These are phyloP conservation scores for Strongylocentrotus purpuratus DNA, from an alignment of 35 echinoderm and acorn worm species.

Conservation along the genomic window DNA sequence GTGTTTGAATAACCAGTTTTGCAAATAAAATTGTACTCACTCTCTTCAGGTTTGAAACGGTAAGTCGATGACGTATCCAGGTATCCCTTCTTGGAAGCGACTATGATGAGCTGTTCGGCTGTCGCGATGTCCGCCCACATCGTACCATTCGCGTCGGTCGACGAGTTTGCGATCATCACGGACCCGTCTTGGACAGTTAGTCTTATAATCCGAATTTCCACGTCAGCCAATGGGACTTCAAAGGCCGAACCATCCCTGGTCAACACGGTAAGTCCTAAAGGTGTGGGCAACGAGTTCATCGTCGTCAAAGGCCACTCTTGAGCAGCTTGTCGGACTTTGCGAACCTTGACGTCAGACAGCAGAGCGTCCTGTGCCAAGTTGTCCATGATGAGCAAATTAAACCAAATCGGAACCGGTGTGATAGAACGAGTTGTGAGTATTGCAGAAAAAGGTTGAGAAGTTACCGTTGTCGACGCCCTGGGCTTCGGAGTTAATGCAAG, in stretches of 20 bases:
- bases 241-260: background rate
- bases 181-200: background rate
- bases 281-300: background rate
- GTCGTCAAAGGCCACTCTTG: conserved; percentile 32
- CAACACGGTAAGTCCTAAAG: background rate
- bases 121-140: conserved; percentile 47
- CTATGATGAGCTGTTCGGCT: conserved; percentile 60
- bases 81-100: conserved; percentile 55
- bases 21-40: conserved; percentile 50
- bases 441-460: no score
- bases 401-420: conserved; percentile 35
- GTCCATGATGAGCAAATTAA: conserved; percentile 28
- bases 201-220: background rate
- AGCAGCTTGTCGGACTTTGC: conserved; percentile 38
- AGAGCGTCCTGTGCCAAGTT: background rate
- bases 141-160: conserved; percentile 38
- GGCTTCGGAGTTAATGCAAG: background rate
- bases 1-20: no score
- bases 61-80: conserved; percentile 60
- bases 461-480: no score
- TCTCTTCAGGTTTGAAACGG: conserved; percentile 44
- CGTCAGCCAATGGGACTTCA: background rate
- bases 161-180: background rate
- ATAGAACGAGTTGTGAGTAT: background rate
- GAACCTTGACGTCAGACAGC: conserved; percentile 39